Conservation (phyloP, 1,140 invertebrate genomes). For the Heliconius hermathena region DNA sequence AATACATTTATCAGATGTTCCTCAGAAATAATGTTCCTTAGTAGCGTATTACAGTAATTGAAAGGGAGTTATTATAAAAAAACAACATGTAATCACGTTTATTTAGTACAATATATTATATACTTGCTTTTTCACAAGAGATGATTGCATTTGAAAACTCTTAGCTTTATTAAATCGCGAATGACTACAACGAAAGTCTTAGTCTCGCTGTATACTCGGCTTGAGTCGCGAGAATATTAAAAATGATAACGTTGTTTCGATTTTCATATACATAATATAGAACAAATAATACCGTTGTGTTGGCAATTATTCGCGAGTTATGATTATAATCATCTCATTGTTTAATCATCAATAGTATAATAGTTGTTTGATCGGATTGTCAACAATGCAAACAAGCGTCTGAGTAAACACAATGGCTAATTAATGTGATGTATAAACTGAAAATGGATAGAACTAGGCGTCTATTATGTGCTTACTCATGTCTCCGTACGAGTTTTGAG, state of each 20-base stretch:
- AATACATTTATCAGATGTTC: conserved; percentile 35
- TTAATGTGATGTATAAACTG: conserved; percentile 76
- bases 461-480: conserved; percentile 63
- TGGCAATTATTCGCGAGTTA: conserved; percentile 43
- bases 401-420: conserved; percentile 74
- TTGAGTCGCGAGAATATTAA: not conserved
- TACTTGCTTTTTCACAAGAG: not conserved
- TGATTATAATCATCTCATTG: conserved; percentile 48
- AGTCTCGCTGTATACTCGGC: not conserved
- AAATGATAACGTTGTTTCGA: not conserved
- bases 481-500: conserved; percentile 33
- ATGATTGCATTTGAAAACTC: not conserved
- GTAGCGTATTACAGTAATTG: conserved; percentile 28
- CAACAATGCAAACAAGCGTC: conserved; percentile 66
- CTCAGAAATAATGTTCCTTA: conserved; percentile 18
- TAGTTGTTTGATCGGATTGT: conserved; percentile 74
- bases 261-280: conserved; percentile 19
- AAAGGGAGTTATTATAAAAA: conserved; percentile 16
- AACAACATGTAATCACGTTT: not conserved
- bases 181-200: conserved; percentile 2
- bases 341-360: conserved; percentile 67
- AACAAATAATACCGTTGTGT: conserved; percentile 39
- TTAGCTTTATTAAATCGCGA: not conserved
- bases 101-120: not conserved
- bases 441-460: conserved; percentile 69